phyloP scores from a whole-genome alignment of 1,140 invertebrate genomes.

The Rhopalosiphum padi region DNA sequence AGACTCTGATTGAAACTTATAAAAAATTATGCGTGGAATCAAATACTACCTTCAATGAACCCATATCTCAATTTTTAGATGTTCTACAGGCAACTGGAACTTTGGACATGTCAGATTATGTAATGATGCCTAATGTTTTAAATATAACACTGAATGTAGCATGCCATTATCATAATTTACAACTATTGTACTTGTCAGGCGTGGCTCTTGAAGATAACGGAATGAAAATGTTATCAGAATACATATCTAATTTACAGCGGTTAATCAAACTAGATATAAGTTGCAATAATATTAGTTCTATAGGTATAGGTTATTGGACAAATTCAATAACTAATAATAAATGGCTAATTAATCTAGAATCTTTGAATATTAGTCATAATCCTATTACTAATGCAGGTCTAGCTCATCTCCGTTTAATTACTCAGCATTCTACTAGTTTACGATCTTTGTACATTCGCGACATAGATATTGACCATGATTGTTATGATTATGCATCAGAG shows the following conservation, averaged over 20 bases:
- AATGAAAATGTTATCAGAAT: constrained; percentile 58
- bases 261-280: constrained; percentile 60
- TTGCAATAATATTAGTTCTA: constrained; percentile 59
- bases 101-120: constrained; percentile 66
- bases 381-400: constrained; percentile 47
- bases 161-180: constrained; percentile 69
- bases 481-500: constrained; percentile 39
- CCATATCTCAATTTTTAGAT: constrained; percentile 67
- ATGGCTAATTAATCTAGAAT: constrained; percentile 46
- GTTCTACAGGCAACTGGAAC: constrained; percentile 67
- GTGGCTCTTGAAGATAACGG: constrained; percentile 69
- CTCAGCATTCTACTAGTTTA: constrained; percentile 17
- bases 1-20: constrained; percentile 70
- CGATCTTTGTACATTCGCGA: constrained; percentile 43
- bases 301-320: constrained; percentile 58
- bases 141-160: constrained; percentile 70
- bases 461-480: constrained; percentile 57
- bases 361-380: constrained; percentile 55
- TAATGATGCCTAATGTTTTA: constrained; percentile 64
- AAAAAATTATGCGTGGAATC: constrained; percentile 70
- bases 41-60: constrained; percentile 64
- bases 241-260: constrained; percentile 57
- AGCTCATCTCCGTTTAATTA: constrained; percentile 39
- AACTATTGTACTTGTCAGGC: constrained; percentile 68
- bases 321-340: constrained; percentile 49